Base-by-base conservation (phyloP, 2,797 vertebrate species). In the Chelon labrosus region DNA sequence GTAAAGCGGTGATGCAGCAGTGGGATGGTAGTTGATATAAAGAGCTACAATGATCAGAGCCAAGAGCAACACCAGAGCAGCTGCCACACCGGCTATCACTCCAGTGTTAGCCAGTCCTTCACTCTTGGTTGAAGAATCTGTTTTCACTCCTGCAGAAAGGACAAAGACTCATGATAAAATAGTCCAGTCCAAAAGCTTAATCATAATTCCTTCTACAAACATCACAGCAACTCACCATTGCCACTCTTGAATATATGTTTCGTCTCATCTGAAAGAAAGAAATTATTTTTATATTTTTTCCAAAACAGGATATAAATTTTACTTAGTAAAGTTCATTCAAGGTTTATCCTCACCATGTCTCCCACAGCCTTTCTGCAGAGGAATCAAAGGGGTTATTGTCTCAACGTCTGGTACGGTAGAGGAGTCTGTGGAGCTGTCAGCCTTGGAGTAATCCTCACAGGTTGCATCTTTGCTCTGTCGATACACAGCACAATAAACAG, bases 11-110 rank as follows among this genome's bases (percentile, higher is more conserved):
- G 96, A 94, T 0, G 77, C 75, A 37, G 94, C 93, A 19, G 94
- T 93, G 20, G 97, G 95, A 79, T 96, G 96, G 77, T 90, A 92
- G 55, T 92, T 95, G 89, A 98, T 92, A 88, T 96, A 98, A 53
- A 99, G 92, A 17, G 95, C 97, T 2, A 95, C 88, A 0, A 98
- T 90, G 70, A 96, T 70, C 56, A 97, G 67, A 17, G 90, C 91
- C 0, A 97, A 89, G 16, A 99, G 88, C 1, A 98, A 80, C 70
- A 98, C 83, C 44, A 95, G 86, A 0, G 96, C 96, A 77, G 96
- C 92, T 7, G 96, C 93, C 4, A 97, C 91, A 2, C 95, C 97
- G 17, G 95, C 96, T 0, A 97, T 93, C 47, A 95, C 93, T 2
- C 95, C 97, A 0, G 94, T 88, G 90, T 95, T 95, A 10, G 95